Evolutionary conservation across 2,888 invertebrate species (phyloP), one percentile per base, ranked within the genome.

Genomic region (Hydriomena furcata): DNA sequence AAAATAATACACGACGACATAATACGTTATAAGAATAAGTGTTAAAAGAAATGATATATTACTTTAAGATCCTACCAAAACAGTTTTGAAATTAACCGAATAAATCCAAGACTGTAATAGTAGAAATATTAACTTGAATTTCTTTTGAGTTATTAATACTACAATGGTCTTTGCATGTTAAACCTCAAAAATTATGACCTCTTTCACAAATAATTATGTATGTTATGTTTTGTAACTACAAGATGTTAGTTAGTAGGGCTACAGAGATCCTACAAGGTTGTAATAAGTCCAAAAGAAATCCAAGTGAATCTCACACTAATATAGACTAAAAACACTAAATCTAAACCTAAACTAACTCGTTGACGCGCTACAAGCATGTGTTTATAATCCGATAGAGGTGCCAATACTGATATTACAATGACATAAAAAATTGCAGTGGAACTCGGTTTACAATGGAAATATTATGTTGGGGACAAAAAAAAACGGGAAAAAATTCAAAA

Each of bases 1-100:
- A 74, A 81, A 75, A 67, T 63, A 63, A 65, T 20, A 84, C 86
- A 88, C 87, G 87, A 88, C 89, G 87, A 89, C 87, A 66, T 72
- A 73, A 71, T 73, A 68, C 66, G 66, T n/a, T n/a, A 72, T 52
- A 44, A 64, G 51, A 28, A 48, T 40, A 52, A 57, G 56, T 63
- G 57, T 61, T 61, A 64, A 65, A 60, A 49, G 70, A 73, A 68
- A 65, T 68, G 71, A 66, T 60, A 53, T 40, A 68, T 58, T 60
- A 65, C 49, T 52, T 23, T 41, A 23, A 12, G 30, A 30, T 70
- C 59, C 79, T 81, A 82, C 76, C 48, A 70, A 58, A 55, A 69
- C 80, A 83, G 79, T 71, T 80, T 77, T 66, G 73, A 76, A 65
- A 60, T 10, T 10, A 10, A 27, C 11, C 24, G 55, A 52, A 63